Conservation (phyloP, 2,888 invertebrate genomes). For the Drosophila quinaria region DNA sequence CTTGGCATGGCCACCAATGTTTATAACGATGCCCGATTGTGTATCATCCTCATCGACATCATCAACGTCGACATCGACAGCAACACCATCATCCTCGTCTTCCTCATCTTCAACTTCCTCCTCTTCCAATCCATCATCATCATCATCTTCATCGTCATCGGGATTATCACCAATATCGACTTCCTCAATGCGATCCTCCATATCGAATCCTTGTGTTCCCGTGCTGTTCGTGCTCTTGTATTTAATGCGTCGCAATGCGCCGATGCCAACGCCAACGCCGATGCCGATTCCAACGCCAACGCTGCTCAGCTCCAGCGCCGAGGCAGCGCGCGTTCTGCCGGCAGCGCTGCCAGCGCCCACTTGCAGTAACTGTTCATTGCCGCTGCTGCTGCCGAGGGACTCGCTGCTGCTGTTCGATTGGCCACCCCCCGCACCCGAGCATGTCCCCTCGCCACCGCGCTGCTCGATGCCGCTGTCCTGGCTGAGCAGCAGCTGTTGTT, state of each 20-base stretch:
- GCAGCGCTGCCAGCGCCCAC: constrained; percentile 47
- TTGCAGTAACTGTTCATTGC: constrained; percentile 63
- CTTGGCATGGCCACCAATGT: constrained; percentile 25
- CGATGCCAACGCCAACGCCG: constrained; percentile 10
- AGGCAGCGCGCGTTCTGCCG: constrained; percentile 60
- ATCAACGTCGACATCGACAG: neutral
- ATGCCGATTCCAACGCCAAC: constrained; percentile 28
- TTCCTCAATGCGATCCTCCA: constrained; percentile 83
- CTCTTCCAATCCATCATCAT: constrained; percentile 48
- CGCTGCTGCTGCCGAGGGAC: constrained; percentile 79
- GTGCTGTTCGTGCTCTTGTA: constrained; percentile 82
- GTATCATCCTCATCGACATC: constrained; percentile 57
- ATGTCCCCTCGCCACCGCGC: constrained; percentile 54
- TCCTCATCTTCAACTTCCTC: constrained; percentile 53
- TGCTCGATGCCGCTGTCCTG: constrained; percentile 85
- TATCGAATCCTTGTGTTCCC: constrained; percentile 75
- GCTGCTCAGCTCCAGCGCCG: constrained; percentile 67
- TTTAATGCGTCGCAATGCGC: constrained; percentile 70
- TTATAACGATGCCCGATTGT: constrained; percentile 74
- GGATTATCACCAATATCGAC: constrained; percentile 73
- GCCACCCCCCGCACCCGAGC: constrained; percentile 45
- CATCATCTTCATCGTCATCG: constrained; percentile 62
- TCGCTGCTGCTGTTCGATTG: constrained; percentile 80
- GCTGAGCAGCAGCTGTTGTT: constrained; percentile 74
- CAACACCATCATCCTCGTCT: constrained; percentile 39